A percentile compares a stretch with the other conserved stretches of the same genome.
Evolutionary conservation across 37 sponge, comb jelly and placozoan genomes (phyloP).

Genomic region (Chondrosia reniformis): DNA sequence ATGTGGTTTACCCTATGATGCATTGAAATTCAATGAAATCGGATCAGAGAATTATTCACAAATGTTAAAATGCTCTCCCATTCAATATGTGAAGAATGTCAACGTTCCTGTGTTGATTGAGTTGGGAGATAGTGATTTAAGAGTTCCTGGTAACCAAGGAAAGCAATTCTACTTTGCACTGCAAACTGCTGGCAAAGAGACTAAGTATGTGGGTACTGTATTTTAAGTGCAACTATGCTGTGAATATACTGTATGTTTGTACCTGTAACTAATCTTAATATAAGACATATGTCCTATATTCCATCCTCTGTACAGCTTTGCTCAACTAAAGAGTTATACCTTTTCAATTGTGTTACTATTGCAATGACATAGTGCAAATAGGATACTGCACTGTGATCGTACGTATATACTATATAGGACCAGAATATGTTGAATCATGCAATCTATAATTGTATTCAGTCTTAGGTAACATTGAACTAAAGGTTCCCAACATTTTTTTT

Average conservation of each 20-base stretch:
- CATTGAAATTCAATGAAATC: constrained; percentile 10
- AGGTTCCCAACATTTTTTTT: too few species aligned
- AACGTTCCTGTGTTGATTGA: constrained; percentile 46
- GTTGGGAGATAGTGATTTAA: constrained; percentile 54
- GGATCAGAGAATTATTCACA: constrained; percentile 33
- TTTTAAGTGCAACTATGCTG: too few species aligned
- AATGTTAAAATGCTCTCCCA: constrained; percentile 79
- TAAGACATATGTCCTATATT: too few species aligned
- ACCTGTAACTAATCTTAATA: too few species aligned
- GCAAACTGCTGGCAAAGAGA: constrained; percentile 52
- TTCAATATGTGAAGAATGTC: constrained; percentile 59
- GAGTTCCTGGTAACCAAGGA: constrained; percentile 65
- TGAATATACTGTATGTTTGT: neutral
- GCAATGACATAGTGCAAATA: too few species aligned
- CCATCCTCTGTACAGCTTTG: neutral
- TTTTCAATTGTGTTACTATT: neutral
- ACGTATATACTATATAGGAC: neutral
- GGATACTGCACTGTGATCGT: too few species aligned
- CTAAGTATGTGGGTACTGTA: constrained; percentile 51
- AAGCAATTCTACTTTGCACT: constrained; percentile 43
- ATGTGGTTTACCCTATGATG: constrained; percentile 56
- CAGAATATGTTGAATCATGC: neutral
- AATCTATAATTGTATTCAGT: neutral
- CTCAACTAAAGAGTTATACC: neutral
- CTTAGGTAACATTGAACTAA: too few species aligned